Base-by-base conservation (phyloP, 2,797 vertebrate species). In the Alouatta caraya region DNA sequence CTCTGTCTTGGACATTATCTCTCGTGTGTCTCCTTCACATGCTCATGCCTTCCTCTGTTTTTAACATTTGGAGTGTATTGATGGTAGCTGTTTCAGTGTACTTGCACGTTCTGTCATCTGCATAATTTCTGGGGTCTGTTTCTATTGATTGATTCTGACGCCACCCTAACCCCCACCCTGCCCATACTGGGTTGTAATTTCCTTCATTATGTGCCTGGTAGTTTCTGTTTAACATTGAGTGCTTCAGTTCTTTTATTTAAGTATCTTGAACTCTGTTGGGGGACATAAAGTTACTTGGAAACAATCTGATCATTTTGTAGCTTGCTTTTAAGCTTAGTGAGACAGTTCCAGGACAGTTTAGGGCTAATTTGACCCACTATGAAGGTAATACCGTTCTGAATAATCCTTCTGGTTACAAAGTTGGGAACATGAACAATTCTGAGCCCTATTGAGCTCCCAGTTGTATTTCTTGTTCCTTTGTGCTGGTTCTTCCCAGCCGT, bases 231-330 rank as follows among this genome's bases (percentile, higher is more conserved):
- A 91, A 91, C 1, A 21, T 59, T 76, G 30, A 8, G 8, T 82
- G 50, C 73, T 92, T 11, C 42, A 61, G 33, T 70, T 88, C 46
- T 75, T 84, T 15, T 84, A 83, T 88, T 90, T 94, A 85, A 93
- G 37, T 79, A 84, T 70, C 26, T 92, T 86, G 80, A 92, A 28
- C 8, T 92, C 92, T 97, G 44, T 88, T 84, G 79, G 55, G 44
- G 42, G 48, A 55, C 15, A 50, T 84, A 55, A 44, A 78, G 37
- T 86, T 72, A 73, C 48, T 89, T 72, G 82, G 37, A 89, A 90
- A 46, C 50, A 78, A 39, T 86, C 79, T 75, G 73, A 85, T 87
- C 44, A 10, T 83, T 95, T 67, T 17, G 44, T 42, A 87, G 82
- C 39, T 93, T 93, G 37, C 59, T 84, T 90, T 84, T 75, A 83